Conservation (phyloP, 2,797 vertebrate genomes). For the Pipistrellus pygmaeus region DNA sequence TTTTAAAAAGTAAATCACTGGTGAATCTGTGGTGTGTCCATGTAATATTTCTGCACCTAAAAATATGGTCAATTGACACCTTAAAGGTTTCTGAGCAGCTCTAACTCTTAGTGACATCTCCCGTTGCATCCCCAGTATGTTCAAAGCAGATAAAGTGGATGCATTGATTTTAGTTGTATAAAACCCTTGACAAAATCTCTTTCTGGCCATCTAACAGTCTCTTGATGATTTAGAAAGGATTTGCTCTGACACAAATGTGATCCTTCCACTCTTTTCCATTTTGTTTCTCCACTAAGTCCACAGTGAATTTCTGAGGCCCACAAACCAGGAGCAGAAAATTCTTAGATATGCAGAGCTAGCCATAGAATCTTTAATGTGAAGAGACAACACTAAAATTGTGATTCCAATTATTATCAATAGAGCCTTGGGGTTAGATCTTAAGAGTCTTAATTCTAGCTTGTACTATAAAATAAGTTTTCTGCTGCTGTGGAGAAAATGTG, state of each 20-base stretch:
- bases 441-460: background rate
- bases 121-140: slow-evolving; percentile 81
- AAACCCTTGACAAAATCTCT: slow-evolving; percentile 88
- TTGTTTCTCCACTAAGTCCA: slow-evolving; percentile 77
- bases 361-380: background rate
- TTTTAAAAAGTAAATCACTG: slow-evolving; percentile 87
- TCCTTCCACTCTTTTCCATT: slow-evolving; percentile 74
- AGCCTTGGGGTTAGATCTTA: background rate
- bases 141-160: slow-evolving; percentile 88
- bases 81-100: slow-evolving; percentile 89
- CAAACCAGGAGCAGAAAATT: background rate
- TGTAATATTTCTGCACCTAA: slow-evolving; percentile 89
- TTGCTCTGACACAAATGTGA: slow-evolving; percentile 83
- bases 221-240: slow-evolving; percentile 86
- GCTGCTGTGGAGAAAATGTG: background rate
- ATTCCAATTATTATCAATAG: background rate
- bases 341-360: background rate
- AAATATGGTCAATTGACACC: slow-evolving; percentile 91
- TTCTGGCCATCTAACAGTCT: slow-evolving; percentile 86
- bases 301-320: slow-evolving; percentile 62
- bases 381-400: background rate
- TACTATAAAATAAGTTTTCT: slow-evolving; percentile 44
- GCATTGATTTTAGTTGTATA: slow-evolving; percentile 90
- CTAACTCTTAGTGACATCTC: slow-evolving; percentile 93
- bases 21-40: slow-evolving; percentile 87